phyloP scores from a whole-genome alignment of 2,797 vertebrate species.

The Knipowitschia caucasica region DNA sequence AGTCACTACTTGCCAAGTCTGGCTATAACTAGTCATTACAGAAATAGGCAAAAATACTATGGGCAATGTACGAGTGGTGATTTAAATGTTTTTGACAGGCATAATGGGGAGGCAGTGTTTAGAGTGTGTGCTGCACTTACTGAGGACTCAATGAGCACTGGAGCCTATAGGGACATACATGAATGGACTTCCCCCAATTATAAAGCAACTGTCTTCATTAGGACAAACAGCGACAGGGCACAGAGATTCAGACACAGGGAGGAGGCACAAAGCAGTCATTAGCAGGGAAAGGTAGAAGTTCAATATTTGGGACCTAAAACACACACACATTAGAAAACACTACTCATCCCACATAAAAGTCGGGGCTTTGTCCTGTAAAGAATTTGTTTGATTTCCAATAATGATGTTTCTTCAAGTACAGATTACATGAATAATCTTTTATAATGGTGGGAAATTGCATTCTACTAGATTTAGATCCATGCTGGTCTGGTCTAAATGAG shows the following conservation, averaged over 20 bases:
- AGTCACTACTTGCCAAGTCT: too few relatives aligned
- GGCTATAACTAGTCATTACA: too few relatives aligned
- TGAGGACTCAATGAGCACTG: slow-evolving; percentile 29
- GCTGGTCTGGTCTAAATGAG: too few relatives aligned
- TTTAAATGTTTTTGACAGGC: slow-evolving; percentile 57
- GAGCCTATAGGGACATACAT: slow-evolving; percentile 32
- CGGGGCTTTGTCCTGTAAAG: too few relatives aligned
- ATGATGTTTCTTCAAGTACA: too few relatives aligned
- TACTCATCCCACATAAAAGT: background rate
- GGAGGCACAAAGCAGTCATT: slow-evolving; percentile 8
- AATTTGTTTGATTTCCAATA: too few relatives aligned
- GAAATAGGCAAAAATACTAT: too few relatives aligned
- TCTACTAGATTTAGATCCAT: too few relatives aligned
- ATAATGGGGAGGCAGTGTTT: slow-evolving; percentile 65
- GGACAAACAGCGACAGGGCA: slow-evolving; percentile 31
- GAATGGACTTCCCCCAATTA: slow-evolving; percentile 48
- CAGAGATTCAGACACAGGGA: slow-evolving; percentile 18
- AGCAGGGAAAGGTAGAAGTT: slow-evolving; percentile 11
- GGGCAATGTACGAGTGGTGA: slow-evolving; percentile 49
- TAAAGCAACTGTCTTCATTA: slow-evolving; percentile 46
- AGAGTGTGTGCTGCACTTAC: slow-evolving; percentile 32
- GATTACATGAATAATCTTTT: too few relatives aligned
- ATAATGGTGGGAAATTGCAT: too few relatives aligned
- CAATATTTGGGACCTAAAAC: slow-evolving; percentile 10
- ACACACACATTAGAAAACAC: background rate